Conservation (phyloP, 2,888 invertebrate species). For the Scaptomyza cyrtandrae region DNA sequence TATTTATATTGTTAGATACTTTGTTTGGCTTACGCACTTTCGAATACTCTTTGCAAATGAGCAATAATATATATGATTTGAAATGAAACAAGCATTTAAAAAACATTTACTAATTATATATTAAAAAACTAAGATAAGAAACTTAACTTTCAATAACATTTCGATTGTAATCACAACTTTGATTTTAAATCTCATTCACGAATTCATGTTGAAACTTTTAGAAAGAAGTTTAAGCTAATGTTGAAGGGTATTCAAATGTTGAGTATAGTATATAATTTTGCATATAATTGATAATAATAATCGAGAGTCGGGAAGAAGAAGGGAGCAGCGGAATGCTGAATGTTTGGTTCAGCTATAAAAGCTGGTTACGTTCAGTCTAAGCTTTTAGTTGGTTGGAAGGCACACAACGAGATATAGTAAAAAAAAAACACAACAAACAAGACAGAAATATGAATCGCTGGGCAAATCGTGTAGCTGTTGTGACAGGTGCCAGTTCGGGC, state of each 20-base stretch:
- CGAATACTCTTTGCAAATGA: not conserved
- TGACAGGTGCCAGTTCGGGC: slow-evolving; percentile 88
- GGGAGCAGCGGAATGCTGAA: no score
- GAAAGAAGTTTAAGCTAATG: no score
- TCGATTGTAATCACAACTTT: no score
- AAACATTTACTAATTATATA: no score
- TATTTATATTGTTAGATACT: not conserved
- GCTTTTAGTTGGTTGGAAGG: not conserved
- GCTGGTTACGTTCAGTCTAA: not conserved
- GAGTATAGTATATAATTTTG: not conserved
- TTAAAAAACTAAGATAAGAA: no score
- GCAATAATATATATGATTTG: no score
- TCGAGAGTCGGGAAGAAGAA: not conserved
- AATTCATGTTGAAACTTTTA: no score
- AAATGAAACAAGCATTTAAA: no score
- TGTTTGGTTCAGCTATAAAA: slow-evolving; percentile 29
- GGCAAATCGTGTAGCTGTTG: slow-evolving; percentile 87
- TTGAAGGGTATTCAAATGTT: not conserved
- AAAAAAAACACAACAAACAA: no score
- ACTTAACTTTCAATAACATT: no score
- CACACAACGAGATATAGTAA: not conserved
- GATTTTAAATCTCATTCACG: no score
- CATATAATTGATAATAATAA: not conserved
- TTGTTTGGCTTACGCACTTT: not conserved
- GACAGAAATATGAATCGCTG: slow-evolving; percentile 86